A percentile compares a stretch with the other conserved stretches of the same genome.
Evolutionary conservation across 2,113 vertebrate species (phyloP).

Genomic region (Pluvialis apricaria): DNA sequence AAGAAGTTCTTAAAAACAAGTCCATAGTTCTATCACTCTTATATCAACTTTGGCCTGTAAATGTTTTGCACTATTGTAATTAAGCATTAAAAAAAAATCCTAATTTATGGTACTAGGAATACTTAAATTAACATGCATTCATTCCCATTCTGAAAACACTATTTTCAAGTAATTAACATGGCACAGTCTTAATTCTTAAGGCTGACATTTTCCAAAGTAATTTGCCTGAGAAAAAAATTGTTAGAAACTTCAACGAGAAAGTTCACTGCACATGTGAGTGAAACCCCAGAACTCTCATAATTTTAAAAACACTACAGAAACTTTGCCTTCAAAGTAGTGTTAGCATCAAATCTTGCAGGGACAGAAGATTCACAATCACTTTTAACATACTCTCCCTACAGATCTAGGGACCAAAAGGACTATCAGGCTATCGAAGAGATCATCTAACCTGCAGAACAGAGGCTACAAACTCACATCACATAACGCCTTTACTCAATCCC

Average conservation of each 20-base stretch:
- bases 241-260: background rate
- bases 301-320: background rate
- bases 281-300: background rate
- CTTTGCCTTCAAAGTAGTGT: background rate
- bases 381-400: background rate
- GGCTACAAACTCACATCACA: background rate
- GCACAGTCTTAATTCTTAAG: background rate
- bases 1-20: background rate
- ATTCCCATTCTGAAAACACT: background rate
- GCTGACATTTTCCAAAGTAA: background rate
- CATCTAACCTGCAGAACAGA: background rate
- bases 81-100: background rate
- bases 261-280: background rate
- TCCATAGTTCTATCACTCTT: background rate
- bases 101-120: background rate
- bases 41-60: background rate
- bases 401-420: background rate
- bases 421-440: background rate
- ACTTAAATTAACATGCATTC: background rate
- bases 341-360: background rate
- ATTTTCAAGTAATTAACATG: background rate
- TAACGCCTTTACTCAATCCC: background rate
- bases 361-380: background rate
- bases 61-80: background rate
- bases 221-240: background rate